A percentile compares a stretch with the other conserved stretches of the same genome.
Conservation (phyloP, 2,888 invertebrate genomes). For the Dichetophora obliterata region DNA sequence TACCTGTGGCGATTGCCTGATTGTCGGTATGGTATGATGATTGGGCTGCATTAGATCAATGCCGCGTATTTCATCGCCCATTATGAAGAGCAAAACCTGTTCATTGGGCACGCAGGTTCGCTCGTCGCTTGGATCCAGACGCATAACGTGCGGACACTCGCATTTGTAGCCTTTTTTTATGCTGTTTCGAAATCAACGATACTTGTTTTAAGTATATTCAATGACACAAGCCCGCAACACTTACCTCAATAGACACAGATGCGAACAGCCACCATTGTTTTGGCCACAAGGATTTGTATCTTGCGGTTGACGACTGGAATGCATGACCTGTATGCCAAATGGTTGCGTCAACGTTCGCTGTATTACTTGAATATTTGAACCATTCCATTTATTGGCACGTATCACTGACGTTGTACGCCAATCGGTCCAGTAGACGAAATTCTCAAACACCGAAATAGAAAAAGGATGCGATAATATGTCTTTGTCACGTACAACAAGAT, state of each 20-base stretch:
- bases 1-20: conserved; percentile 72
- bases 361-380: conserved; percentile 81
- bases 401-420: conserved; percentile 91
- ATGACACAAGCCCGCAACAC: conserved; percentile 4
- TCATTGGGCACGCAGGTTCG: conserved; percentile 78
- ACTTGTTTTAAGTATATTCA: neutral
- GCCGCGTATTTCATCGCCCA: conserved; percentile 84
- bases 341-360: conserved; percentile 89
- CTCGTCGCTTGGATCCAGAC: conserved; percentile 75
- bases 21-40: conserved; percentile 85
- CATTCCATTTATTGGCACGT: conserved; percentile 90
- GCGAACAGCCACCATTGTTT: conserved; percentile 84
- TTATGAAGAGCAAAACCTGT: conserved; percentile 82
- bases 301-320: conserved; percentile 80
- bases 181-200: conserved; percentile 57
- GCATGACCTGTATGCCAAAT: conserved; percentile 88
- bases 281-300: conserved; percentile 77
- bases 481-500: conserved; percentile 76
- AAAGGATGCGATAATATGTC: conserved; percentile 88
- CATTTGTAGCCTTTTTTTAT: conserved; percentile 77
- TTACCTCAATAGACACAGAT: conserved; percentile 80
- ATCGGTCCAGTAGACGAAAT: conserved; percentile 93
- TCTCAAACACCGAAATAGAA: conserved; percentile 87
- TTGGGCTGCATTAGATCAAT: conserved; percentile 83
- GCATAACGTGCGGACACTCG: conserved; percentile 91